Evolutionary conservation across 2,888 invertebrate species (phyloP).

Genomic region (Exephanes ischioxanthus): DNA sequence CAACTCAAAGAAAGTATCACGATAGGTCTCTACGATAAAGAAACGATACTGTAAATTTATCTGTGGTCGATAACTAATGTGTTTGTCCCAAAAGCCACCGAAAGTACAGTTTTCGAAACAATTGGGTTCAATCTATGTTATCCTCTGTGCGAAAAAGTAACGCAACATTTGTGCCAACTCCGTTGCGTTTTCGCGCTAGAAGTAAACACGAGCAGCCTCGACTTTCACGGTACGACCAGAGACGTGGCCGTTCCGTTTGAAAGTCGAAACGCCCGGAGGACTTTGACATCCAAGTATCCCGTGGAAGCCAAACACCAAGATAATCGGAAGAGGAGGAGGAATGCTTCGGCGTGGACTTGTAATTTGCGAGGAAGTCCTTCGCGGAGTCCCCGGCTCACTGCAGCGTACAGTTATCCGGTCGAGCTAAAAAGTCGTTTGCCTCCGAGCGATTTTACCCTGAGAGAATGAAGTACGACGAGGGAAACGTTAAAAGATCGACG

Average conservation of each 20-base stretch:
- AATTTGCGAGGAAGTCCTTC: slow-evolving; percentile 10
- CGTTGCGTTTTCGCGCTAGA: background rate
- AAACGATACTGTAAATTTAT: background rate
- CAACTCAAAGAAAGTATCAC: too few relatives aligned
- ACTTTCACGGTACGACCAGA: background rate
- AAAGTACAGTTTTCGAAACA: too few relatives aligned
- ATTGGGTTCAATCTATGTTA: too few relatives aligned
- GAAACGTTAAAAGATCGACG: slow-evolving; percentile 7
- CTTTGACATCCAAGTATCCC: slow-evolving; percentile 12
- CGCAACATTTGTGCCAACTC: background rate
- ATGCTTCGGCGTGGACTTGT: slow-evolving; percentile 8
- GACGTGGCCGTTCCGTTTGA: background rate
- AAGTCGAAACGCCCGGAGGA: background rate
- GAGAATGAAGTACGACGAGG: slow-evolving; percentile 11
- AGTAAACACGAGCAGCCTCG: background rate
- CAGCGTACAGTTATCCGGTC: slow-evolving; percentile 1
- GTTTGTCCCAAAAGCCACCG: too few relatives aligned
- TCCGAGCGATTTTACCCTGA: slow-evolving; percentile 11
- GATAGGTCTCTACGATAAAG: background rate
- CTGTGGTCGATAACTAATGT: too few relatives aligned
- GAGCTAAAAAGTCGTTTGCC: slow-evolving; percentile 21
- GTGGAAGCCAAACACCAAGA: slow-evolving; percentile 14
- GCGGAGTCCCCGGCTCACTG: background rate
- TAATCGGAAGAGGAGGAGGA: slow-evolving; percentile 4
- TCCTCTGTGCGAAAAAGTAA: background rate